Percentiles rank a stretch among this genome's conserved stretches.
Conservation (phyloP, 2,888 invertebrate species). For the Melangyna quadrimaculata region DNA sequence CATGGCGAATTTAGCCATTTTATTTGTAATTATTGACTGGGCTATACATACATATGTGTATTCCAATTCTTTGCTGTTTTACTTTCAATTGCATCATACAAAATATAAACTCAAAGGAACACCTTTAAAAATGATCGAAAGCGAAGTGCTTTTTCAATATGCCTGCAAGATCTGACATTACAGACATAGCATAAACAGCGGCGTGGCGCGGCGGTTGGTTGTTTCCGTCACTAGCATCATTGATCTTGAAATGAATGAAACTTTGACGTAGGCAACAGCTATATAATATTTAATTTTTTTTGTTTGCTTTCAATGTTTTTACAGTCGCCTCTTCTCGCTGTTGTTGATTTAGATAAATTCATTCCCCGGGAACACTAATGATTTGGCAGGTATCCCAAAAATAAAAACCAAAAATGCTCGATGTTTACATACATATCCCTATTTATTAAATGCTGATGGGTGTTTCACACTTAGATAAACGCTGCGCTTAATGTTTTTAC, state of each 20-base stretch:
- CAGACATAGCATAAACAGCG: constrained; percentile 20
- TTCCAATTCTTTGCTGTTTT: neutral
- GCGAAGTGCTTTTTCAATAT: constrained; percentile 7
- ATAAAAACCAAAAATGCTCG: constrained; percentile 49
- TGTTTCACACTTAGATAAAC: constrained; percentile 45
- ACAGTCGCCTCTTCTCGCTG: constrained; percentile 7
- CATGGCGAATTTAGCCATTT: no score
- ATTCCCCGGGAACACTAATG: constrained; percentile 65
- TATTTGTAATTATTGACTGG: no score
- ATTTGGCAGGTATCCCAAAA: constrained; percentile 69
- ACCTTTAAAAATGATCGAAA: neutral
- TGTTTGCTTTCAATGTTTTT: constrained; percentile 5
- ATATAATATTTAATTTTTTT: constrained; percentile 7
- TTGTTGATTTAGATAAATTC: constrained; percentile 41
- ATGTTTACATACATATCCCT: constrained; percentile 62
- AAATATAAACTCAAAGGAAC: neutral
- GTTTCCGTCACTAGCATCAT: constrained; percentile 61
- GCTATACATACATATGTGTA: no score
- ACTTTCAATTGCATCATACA: neutral
- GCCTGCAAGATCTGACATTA: constrained; percentile 28
- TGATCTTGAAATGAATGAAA: constrained; percentile 73
- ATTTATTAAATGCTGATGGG: constrained; percentile 35
- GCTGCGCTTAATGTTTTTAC: constrained; percentile 51
- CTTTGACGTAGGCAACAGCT: constrained; percentile 65
- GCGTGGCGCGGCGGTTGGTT: no score